Base-by-base conservation (phyloP, 2,797 vertebrate species). In the Hydrocynus forskahlii region DNA sequence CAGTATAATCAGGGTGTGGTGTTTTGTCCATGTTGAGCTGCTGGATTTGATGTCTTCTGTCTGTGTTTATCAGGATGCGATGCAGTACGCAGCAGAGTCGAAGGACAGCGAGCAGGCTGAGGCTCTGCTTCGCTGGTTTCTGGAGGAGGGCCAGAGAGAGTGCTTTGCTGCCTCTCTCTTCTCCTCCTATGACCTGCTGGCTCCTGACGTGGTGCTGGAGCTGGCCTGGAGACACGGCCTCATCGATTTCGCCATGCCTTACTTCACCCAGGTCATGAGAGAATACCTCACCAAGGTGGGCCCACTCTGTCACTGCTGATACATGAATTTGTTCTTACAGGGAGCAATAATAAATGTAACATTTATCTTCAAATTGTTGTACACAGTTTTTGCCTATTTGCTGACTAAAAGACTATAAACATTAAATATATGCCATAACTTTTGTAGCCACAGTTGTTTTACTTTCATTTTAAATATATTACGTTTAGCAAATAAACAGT, bases 221-320 rank as follows among this genome's bases (percentile, higher is more conserved):
- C 88, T 97, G 86, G 95, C 96, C 75, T 97, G 97, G 97, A 95
- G 95, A 78, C 95, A 97, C 90, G 92, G 93, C 84, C 95, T 97
- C 84, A 88, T 96, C 90, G 95, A 96, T 90, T 97, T 96, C 74
- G 94, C 96, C 86, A 96, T 97, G 97, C 96, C 97, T 54, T 97
- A 96, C 89, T 97, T 97, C 92, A 96, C 97, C 91, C 97, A 97
- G 91, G 95, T 97, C 89, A 96, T 96, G 95, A 95, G 96, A 87
- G 96, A 97, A 83, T 96, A 96, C 88, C 94, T 97, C 87, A 91
- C 92, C 84, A 97, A 97, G 95, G 96, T 97, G 80, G 91, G 96
- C 90, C 29, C 29, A 29, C 29, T 1, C 29, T 29, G 29, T 29
- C 29, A 29, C 29, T 29, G 29, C 29, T 29, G 29, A 29, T 3